phyloP scores from a whole-genome alignment of 2,113 vertebrate genomes.

The Antechinus flavipes region DNA sequence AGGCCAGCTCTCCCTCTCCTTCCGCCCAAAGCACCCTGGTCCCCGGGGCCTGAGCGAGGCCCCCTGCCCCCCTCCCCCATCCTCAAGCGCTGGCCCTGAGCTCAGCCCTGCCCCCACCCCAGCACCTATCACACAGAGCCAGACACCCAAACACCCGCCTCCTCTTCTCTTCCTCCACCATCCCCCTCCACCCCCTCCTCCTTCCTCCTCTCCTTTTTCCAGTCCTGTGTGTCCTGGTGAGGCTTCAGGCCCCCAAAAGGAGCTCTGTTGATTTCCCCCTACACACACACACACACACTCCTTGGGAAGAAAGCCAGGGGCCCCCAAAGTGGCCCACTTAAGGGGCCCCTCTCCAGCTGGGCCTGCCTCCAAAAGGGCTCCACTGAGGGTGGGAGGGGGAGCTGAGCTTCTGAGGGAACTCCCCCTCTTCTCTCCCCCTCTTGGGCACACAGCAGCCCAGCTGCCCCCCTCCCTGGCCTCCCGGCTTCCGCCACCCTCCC shows the following conservation, averaged over 20 bases:
- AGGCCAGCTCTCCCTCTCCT: background rate
- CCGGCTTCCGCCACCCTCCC: slow-evolving; percentile 54
- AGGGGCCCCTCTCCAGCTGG: background rate
- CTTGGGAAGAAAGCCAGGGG: background rate
- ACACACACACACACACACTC: background rate
- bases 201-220: background rate
- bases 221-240: background rate
- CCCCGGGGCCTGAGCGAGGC: background rate
- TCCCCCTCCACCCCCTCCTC: background rate
- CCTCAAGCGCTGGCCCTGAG: background rate
- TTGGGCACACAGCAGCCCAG: background rate
- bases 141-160: background rate
- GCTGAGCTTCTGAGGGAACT: background rate
- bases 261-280: background rate
- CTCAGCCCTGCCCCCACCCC: background rate
- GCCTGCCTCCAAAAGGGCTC: slow-evolving; percentile 1
- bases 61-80: background rate
- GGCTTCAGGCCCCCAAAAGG: background rate
- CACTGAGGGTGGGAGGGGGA: background rate
- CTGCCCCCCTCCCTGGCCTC: slow-evolving; percentile 30
- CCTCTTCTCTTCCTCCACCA: background rate
- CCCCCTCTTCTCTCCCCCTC: background rate
- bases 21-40: background rate
- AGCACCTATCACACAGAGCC: background rate
- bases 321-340: background rate